Base-by-base conservation (phyloP, 2,888 invertebrate genomes). In the Macrostomum cliftonense region DNA sequence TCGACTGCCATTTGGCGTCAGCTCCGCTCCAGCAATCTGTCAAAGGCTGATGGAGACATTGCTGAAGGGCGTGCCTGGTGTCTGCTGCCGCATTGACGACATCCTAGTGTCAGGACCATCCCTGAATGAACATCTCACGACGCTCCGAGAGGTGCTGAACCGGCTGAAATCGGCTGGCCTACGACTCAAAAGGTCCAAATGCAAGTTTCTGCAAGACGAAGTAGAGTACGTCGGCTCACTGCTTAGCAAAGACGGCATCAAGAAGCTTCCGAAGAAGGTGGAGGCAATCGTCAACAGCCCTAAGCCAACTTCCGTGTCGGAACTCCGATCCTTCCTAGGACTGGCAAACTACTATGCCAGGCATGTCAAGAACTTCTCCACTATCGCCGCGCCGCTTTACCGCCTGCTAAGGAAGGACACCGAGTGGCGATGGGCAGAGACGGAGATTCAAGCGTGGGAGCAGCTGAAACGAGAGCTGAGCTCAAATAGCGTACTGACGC, bases 1-100 rank as follows among this genome's bases (percentile, higher is more conserved):
- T 12, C 36, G 56, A n/a, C 43, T 56, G 12, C 50, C 47, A n/a
- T 56, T 52, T 47, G 55, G 55, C 12, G 53, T 67, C 14, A 57
- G 60, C 5, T 60, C 56, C 28, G 63, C 60, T 2, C 62, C 63
- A 0, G 59, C 60, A 4, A 61, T 63, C 48, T 66, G 67, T 49
- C 63, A 68, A 56, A 57, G 57, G 50, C 47, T 60, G 1, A 65
- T 68, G 59, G 54, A 69, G 52, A 51, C 58, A 38, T 50, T 65
- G 37, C 51, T 70, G 16, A 21, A 48, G 12, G 56, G 51, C 17
- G 39, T 53, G 12, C 45, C 45, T 5, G 50, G 45, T 19, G 49
- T 52, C 11, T 44, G 45, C 17, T 39, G 39, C 17, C 52, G 55
- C 45, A 43, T 57, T 36, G 56, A 57, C 42, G 54, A 57, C 43